A percentile compares a stretch with the other conserved stretches of the same genome.
These are phyloP conservation scores for Tetrax tetrax DNA, from an alignment of 2,113 vertebrate genomes.

Conservation along the genomic window DNA sequence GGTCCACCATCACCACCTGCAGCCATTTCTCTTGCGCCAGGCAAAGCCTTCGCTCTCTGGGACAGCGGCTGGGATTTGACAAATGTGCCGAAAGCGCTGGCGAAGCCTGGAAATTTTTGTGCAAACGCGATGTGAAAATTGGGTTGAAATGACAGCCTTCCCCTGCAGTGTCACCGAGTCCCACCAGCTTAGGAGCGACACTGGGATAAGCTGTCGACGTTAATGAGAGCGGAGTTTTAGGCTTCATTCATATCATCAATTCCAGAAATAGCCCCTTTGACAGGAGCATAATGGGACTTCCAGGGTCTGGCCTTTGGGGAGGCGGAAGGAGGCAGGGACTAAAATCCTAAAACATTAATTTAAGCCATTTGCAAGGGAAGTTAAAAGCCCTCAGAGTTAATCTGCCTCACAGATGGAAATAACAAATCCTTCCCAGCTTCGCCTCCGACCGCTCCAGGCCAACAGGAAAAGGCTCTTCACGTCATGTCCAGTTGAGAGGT, in stretches of 20 bases:
- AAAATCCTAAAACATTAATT: conserved; percentile 65
- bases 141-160: conserved; percentile 62
- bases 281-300: conserved; percentile 56
- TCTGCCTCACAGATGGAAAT: conserved; percentile 12
- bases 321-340: background rate
- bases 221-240: conserved; percentile 64
- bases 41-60: background rate
- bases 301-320: conserved; percentile 38
- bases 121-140: conserved; percentile 39
- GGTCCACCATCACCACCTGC: background rate
- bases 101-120: conserved; percentile 25
- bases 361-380: background rate
- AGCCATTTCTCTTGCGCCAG: background rate
- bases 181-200: conserved; percentile 47
- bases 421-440: background rate
- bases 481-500: background rate
- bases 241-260: conserved; percentile 57
- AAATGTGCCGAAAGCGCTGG: background rate
- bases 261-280: conserved; percentile 68
- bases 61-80: background rate
- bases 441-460: background rate
- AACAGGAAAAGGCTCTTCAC: background rate
- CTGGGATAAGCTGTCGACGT: conserved; percentile 47
- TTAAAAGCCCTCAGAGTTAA: conserved; percentile 40
- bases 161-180: conserved; percentile 47